Evolutionary conservation across 2,113 vertebrate species (phyloP).

Genomic region (Equus przewalskii): DNA sequence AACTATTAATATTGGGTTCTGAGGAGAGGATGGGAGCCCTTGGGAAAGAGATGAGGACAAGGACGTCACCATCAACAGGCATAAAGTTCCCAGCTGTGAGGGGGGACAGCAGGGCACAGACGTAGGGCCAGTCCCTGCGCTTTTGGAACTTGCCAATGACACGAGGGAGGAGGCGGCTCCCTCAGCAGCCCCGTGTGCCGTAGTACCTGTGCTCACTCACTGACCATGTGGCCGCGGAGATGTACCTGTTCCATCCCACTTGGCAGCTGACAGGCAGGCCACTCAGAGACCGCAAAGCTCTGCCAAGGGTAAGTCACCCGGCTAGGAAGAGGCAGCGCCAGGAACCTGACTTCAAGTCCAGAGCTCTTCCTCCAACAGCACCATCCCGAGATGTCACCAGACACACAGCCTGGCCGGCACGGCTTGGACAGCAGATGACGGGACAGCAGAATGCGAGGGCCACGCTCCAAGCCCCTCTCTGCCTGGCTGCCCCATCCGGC

Average conservation of each 20-base stretch:
- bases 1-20: not conserved
- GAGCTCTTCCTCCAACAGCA: not conserved
- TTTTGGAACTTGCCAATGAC: not conserved
- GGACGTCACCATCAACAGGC: not conserved
- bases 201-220: not conserved
- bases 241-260: not conserved
- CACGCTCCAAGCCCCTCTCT: not conserved
- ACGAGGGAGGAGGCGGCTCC: not conserved
- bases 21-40: not conserved
- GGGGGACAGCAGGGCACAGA: not conserved
- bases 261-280: not conserved
- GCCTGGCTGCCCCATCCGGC: no score
- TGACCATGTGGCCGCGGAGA: not conserved
- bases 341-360: not conserved
- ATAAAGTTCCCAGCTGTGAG: not conserved
- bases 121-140: not conserved
- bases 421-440: not conserved
- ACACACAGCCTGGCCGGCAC: fast-evolving
- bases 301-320: not conserved
- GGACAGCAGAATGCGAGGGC: not conserved
- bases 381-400: not conserved
- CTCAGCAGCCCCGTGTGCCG: not conserved
- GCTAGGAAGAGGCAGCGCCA: not conserved
- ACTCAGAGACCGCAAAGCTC: not conserved
- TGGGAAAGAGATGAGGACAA: not conserved